These are phyloP conservation scores for Coelinius sp. DNA, from an alignment of 2,888 invertebrate species.

Conservation along the genomic window DNA sequence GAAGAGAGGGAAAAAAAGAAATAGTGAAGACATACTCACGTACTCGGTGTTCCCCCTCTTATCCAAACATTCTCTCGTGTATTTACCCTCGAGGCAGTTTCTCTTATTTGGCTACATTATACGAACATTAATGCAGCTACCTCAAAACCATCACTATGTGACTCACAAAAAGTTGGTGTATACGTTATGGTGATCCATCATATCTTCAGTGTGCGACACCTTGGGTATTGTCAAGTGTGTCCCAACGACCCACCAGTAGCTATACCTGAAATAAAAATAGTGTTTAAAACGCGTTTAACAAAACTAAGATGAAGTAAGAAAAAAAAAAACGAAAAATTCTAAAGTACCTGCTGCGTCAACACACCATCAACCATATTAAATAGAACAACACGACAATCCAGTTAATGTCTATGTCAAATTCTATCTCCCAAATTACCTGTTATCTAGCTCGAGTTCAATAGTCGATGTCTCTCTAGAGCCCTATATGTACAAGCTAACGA, in stretches of 20 bases:
- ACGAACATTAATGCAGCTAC: constrained; percentile 28
- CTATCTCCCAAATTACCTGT: constrained; percentile 36
- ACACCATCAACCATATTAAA: neutral
- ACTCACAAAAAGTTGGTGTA: neutral
- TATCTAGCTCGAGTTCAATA: constrained; percentile 3
- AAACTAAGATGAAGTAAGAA: neutral
- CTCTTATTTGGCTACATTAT: constrained; percentile 23
- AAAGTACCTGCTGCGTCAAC: neutral
- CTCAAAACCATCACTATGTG: constrained; percentile 12
- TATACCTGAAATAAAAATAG: neutral
- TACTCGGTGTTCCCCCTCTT: constrained; percentile 12
- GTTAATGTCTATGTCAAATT: constrained; percentile 29
- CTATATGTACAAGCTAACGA: constrained; percentile 10
- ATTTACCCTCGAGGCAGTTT: constrained; percentile 13
- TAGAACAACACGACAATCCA: constrained; percentile 19
- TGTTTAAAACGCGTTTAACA: neutral
- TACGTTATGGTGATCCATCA: constrained; percentile 36
- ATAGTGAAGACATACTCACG: constrained; percentile 5
- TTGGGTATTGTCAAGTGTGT: constrained; percentile 23
- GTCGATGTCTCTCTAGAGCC: constrained; percentile 20
- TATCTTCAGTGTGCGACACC: neutral
- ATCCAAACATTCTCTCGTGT: constrained; percentile 22
- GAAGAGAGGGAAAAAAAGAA: neutral
- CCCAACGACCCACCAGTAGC: neutral
- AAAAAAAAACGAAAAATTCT: neutral